Evolutionary conservation across 2,888 invertebrate species (phyloP), one percentile per base, ranked within the genome.

Genomic region (Eupithecia subumbrata): DNA sequence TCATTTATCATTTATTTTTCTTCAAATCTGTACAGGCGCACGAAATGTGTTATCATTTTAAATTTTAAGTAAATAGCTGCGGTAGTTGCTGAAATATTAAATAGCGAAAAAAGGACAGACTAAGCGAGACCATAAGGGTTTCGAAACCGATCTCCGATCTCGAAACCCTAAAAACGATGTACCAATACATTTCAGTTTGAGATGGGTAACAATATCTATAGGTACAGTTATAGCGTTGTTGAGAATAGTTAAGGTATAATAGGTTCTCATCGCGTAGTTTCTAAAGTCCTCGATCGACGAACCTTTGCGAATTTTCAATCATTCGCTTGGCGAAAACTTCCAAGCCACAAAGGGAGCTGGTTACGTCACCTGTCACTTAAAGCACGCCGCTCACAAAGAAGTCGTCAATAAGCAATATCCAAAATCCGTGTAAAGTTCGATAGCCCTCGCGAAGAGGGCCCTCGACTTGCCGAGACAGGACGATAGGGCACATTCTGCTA

Each of bases 401-500:
- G 74, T 71, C 79, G 82, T 80, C 80, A 82, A 82, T 82, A 80
- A 82, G 80, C 82, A 76, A 76, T 81, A 81, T 81, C 82, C 82
- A 75, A 82, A 82, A 82, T 76, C 79, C 79, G 81, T 76, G 71
- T 77, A 77, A 74, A 74, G 75, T 75, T 77, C 69, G 74, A 79
- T 73, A 73, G 78, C 71, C 72, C 78, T 83, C 79, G 75, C 77
- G 74, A 71, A 78, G 76, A 83, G 81, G 76, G 80, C 84, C 79
- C 90, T 90, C 81, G 81, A 85, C 82, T 80, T 80, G 83, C 81
- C 82, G 81, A 79, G 71, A 79, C 75, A 69, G 82, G 83, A 84
- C 85, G 91, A 91, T 91, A 91, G 87, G 87, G 90, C 91, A 91
- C 91, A 91, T 86, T 90, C 85, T 87, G 88, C 77, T 85, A 86